These are phyloP conservation scores for Galeruca laticollis DNA, from an alignment of 2,888 invertebrate species.

Conservation along the genomic window DNA sequence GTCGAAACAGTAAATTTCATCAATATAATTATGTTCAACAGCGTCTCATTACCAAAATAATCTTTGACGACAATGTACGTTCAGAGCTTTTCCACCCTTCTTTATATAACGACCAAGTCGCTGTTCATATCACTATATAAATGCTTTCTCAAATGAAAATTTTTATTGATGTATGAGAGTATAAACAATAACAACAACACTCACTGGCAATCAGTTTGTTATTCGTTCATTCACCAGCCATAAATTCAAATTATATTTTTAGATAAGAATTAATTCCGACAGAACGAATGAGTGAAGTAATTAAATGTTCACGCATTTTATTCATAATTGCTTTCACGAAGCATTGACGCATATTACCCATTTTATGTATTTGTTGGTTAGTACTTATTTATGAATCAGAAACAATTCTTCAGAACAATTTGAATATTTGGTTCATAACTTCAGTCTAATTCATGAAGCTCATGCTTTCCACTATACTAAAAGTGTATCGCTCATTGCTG, in stretches of 20 bases:
- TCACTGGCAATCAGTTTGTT: not conserved
- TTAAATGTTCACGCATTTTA: not conserved
- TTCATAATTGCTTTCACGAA: not conserved
- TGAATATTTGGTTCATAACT: not conserved
- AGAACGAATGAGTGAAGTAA: not conserved
- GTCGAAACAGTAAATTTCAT: no score
- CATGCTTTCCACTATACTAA: no score
- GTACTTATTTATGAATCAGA: not conserved
- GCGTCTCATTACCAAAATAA: no score
- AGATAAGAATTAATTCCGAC: conserved; percentile 1
- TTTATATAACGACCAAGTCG: no score
- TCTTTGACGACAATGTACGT: no score
- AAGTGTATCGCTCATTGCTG: no score
- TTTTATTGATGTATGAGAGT: not conserved
- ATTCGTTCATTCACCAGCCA: not conserved
- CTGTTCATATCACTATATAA: no score
- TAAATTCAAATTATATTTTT: not conserved
- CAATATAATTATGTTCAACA: no score
- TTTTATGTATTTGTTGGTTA: not conserved
- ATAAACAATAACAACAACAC: not conserved
- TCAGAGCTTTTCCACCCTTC: no score
- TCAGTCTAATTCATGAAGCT: no score
- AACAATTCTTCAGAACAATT: not conserved
- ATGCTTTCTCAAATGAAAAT: no score
- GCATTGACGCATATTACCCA: not conserved